Evolutionary conservation across 2,113 vertebrate species (phyloP).

Genomic region (Malaclemys terrapin): DNA sequence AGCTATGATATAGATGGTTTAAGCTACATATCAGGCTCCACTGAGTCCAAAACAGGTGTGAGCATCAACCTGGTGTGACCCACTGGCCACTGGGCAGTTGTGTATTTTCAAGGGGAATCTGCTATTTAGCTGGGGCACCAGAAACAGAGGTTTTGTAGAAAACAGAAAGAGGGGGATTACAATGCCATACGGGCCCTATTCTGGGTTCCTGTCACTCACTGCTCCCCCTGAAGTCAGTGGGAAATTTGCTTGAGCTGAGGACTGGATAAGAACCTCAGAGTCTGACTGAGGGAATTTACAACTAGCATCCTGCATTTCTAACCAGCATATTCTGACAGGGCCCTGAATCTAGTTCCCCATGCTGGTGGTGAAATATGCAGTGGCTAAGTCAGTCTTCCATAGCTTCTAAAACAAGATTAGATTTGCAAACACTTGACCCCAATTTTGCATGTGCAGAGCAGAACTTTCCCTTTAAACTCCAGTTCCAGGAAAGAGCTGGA

Average conservation of each 20-base stretch:
- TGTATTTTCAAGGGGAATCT: background rate
- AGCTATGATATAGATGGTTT: background rate
- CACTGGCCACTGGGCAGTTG: background rate
- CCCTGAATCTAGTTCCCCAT: background rate
- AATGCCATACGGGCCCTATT: background rate
- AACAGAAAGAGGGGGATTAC: background rate
- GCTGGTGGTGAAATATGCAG: background rate
- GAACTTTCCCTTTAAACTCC: background rate
- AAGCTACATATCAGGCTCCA: background rate
- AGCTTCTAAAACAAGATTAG: background rate
- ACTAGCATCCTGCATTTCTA: background rate
- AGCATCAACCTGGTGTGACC: background rate
- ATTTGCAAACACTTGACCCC: rapidly evolving
- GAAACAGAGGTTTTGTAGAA: background rate
- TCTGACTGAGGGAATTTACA: background rate
- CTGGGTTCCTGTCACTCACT: background rate
- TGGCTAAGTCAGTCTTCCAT: background rate
- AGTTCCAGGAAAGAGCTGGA: background rate
- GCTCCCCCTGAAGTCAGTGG: background rate
- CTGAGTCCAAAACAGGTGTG: background rate
- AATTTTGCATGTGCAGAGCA: rapidly evolving
- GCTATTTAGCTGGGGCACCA: background rate
- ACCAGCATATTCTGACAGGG: background rate
- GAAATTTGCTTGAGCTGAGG: rapidly evolving
- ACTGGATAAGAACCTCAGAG: rapidly evolving